Conservation (phyloP, 2,113 vertebrate genomes). For the Felis chaus region DNA sequence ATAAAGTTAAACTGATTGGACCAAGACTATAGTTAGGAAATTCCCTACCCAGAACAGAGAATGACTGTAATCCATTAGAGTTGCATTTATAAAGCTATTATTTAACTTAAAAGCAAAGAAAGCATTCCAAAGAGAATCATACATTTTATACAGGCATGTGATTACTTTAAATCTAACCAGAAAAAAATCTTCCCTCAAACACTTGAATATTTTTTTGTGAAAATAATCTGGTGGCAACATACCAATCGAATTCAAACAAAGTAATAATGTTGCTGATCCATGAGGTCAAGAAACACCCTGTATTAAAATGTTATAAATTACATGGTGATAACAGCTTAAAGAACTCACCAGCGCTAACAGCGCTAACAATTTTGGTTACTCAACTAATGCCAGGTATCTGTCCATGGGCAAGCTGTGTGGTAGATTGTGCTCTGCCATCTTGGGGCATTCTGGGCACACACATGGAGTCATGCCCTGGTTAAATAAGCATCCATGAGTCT, state of each 20-base stretch:
- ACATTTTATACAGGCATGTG: neutral
- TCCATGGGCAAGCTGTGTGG: neutral
- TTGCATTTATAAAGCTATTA: neutral
- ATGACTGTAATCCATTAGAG: neutral
- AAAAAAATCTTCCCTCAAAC: neutral
- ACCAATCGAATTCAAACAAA: neutral
- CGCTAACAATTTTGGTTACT: neutral
- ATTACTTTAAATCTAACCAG: neutral
- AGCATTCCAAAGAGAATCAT: conserved; percentile 5
- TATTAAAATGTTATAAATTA: neutral
- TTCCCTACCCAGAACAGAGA: neutral
- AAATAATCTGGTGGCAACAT: conserved; percentile 2
- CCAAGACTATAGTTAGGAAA: neutral
- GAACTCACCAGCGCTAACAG: neutral
- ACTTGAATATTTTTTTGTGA: neutral
- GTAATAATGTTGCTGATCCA: neutral
- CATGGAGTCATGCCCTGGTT: neutral
- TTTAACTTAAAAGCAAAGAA: conserved; percentile 41
- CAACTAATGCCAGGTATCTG: neutral
- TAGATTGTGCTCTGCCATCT: neutral
- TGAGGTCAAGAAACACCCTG: neutral
- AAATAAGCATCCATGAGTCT: neutral
- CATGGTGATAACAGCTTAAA: neutral
- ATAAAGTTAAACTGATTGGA: neutral
- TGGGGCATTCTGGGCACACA: neutral